Percentiles rank a stretch among this genome's conserved stretches.
Evolutionary conservation across 2,888 invertebrate genomes (phyloP).

Genomic region (Abscondita cerata): DNA sequence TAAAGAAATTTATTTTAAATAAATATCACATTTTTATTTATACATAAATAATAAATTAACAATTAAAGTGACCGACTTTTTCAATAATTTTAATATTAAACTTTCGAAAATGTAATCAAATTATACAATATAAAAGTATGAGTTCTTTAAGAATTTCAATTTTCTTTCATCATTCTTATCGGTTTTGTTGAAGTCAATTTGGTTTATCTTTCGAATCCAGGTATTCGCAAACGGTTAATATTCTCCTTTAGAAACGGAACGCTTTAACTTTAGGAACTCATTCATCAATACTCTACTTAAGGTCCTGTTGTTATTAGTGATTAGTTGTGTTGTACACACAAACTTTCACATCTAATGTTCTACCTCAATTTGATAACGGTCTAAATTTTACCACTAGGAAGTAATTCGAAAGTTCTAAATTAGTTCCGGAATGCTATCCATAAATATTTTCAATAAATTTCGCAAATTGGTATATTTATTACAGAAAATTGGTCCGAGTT

Average conservation of each 20-base stretch:
- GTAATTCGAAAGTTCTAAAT: constrained; percentile 17
- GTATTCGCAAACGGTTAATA: too few species aligned
- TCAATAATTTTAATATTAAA: too few species aligned
- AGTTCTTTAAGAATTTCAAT: too few species aligned
- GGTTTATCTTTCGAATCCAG: too few species aligned
- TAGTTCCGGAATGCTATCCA: constrained; percentile 15
- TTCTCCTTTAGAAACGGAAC: not conserved
- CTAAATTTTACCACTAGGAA: constrained; percentile 11
- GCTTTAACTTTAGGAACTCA: not conserved
- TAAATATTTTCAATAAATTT: constrained; percentile 14
- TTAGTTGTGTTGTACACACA: constrained; percentile 4
- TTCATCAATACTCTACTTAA: not conserved
- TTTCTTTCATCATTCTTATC: too few species aligned
- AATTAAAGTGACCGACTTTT: too few species aligned
- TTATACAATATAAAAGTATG: too few species aligned
- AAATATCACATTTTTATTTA: too few species aligned
- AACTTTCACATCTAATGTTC: constrained; percentile 14
- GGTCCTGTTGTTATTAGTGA: constrained; percentile 3
- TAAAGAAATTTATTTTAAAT: too few species aligned
- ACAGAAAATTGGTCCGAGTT: constrained; percentile 1
- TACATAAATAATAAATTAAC: too few species aligned
- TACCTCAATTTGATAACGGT: constrained; percentile 12
- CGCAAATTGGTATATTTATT: constrained; percentile 12
- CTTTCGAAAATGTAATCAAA: too few species aligned
- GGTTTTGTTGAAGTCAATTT: too few species aligned